phyloP scores from a whole-genome alignment of 2,113 vertebrate species.

The Reinhardtius hippoglossoides region DNA sequence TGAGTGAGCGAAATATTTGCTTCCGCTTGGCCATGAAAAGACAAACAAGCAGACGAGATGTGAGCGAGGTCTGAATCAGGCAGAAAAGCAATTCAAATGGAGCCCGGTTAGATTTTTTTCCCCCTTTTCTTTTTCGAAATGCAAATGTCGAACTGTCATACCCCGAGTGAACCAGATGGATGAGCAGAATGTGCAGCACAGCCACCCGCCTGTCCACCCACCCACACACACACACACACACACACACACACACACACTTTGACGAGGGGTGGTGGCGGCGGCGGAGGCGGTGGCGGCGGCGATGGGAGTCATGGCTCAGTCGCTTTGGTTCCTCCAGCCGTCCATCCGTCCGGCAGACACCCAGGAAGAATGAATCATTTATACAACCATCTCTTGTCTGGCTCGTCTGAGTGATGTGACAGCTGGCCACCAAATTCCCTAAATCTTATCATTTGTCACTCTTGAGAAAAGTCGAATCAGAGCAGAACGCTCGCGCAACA shows the following conservation, averaged over 20 bases:
- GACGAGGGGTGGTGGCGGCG: slow-evolving; percentile 5
- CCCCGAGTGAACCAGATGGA: slow-evolving; percentile 73
- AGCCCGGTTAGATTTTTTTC: slow-evolving; percentile 49
- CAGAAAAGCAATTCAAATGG: slow-evolving; percentile 46
- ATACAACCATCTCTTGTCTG: slow-evolving; percentile 64
- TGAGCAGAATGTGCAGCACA: slow-evolving; percentile 69
- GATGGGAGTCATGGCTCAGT: slow-evolving; percentile 48
- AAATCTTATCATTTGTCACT: slow-evolving; percentile 67
- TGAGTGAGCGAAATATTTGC: slow-evolving; percentile 55
- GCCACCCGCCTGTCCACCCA: slow-evolving; percentile 40
- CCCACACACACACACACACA: slow-evolving; percentile 31
- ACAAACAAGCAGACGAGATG: slow-evolving; percentile 20
- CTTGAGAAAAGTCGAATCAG: slow-evolving; percentile 59
- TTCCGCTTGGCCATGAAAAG: slow-evolving; percentile 20
- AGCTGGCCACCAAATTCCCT: slow-evolving; percentile 71
- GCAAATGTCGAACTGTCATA: slow-evolving; percentile 75
- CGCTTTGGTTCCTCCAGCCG: slow-evolving; percentile 37
- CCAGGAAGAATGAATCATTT: slow-evolving; percentile 76
- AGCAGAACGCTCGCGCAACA: slow-evolving; percentile 11
- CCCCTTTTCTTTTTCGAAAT: slow-evolving; percentile 55
- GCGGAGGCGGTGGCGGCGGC: background rate
- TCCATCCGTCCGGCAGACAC: slow-evolving; percentile 59
- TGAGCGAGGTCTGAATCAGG: slow-evolving; percentile 50
- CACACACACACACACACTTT: slow-evolving; percentile 12
- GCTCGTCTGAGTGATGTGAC: slow-evolving; percentile 69